These are phyloP conservation scores for Bombycilla garrulus DNA, from an alignment of 2,113 vertebrate species.

Conservation along the genomic window DNA sequence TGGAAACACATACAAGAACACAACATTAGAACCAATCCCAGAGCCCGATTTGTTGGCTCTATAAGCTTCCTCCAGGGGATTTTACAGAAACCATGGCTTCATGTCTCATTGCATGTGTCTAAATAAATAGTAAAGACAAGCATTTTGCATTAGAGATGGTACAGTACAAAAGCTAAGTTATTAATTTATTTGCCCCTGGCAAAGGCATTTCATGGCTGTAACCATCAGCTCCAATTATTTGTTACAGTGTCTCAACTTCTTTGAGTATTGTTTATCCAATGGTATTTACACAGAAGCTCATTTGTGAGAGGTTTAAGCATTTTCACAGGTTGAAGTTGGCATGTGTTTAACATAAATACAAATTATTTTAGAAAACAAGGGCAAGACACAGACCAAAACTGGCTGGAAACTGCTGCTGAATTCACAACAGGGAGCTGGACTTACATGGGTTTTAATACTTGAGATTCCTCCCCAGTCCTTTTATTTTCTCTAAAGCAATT, in stretches of 20 bases:
- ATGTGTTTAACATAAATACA: neutral
- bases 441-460: constrained; percentile 12
- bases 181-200: constrained; percentile 1
- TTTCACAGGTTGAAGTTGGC: neutral
- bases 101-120: constrained; percentile 7
- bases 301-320: neutral
- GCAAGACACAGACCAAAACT: neutral
- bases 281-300: constrained; percentile 7
- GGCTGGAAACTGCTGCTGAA: neutral
- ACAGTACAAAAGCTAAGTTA: neutral
- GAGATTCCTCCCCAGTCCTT: neutral
- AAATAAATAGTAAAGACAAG: neutral
- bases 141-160: neutral
- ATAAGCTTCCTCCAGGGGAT: neutral
- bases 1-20: neutral
- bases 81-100: constrained; percentile 11
- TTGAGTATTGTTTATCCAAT: neutral
- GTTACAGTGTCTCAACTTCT: neutral
- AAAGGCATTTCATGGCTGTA: constrained; percentile 10
- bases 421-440: neutral
- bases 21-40: neutral
- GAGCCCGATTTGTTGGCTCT: neutral
- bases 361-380: constrained; percentile 9
- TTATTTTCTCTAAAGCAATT: constrained; percentile 1
- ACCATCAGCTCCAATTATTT: neutral